Conservation (phyloP, 2,113 vertebrate genomes). For the Nothobranchius kuhntae region DNA sequence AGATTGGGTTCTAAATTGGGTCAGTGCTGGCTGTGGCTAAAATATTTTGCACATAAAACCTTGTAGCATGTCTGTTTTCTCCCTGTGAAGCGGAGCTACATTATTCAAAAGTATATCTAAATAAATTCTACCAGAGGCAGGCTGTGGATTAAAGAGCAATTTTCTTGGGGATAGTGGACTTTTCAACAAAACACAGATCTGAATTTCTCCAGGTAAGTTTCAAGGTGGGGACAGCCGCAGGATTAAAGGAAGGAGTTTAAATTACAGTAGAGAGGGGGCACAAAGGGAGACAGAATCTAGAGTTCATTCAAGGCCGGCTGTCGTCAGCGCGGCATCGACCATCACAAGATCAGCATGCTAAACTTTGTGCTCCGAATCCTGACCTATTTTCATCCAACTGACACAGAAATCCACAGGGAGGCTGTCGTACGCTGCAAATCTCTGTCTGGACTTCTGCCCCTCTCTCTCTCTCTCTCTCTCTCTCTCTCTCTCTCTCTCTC, state of each 20-base stretch:
- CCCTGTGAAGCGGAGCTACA: constrained; percentile 17
- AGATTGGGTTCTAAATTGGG: constrained; percentile 26
- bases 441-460: constrained; percentile 40
- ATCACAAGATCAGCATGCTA: constrained; percentile 74
- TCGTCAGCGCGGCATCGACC: constrained; percentile 60
- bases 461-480: constrained; percentile 11
- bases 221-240: constrained; percentile 9
- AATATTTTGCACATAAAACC: constrained; percentile 50
- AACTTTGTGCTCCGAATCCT: constrained; percentile 71
- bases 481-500: background rate
- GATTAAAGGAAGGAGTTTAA: constrained; percentile 26
- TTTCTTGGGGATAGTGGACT: constrained; percentile 4
- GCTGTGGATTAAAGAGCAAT: no score
- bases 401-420: constrained; percentile 71
- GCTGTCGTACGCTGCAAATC: constrained; percentile 55
- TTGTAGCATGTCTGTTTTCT: constrained; percentile 39
- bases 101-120: constrained; percentile 46
- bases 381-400: constrained; percentile 80
- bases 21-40: constrained; percentile 29
- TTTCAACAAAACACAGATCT: constrained; percentile 27
- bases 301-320: constrained; percentile 70
- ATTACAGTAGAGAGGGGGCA: constrained; percentile 12
- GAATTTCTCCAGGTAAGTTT: constrained; percentile 28
- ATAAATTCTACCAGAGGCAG: background rate
- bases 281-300: constrained; percentile 41